These are phyloP conservation scores for Chelonus formosanus DNA, from an alignment of 2,888 invertebrate genomes.

Conservation along the genomic window DNA sequence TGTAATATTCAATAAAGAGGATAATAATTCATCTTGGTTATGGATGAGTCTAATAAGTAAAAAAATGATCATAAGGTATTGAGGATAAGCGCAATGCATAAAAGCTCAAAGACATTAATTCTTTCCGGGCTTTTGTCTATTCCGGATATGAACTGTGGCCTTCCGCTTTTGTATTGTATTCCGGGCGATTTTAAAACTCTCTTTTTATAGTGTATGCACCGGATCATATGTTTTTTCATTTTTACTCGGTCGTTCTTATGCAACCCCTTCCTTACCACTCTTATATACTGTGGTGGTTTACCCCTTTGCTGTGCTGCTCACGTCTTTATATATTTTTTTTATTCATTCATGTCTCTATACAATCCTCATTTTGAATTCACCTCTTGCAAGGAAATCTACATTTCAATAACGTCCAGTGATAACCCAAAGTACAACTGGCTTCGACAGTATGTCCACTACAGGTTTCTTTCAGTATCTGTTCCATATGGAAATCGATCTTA, in stretches of 20 bases:
- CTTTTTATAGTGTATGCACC: slow-evolving; percentile 9
- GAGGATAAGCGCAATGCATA: slow-evolving; percentile 26
- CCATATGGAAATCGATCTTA: no score
- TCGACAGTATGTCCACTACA: slow-evolving; percentile 18
- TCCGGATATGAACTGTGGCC: slow-evolving; percentile 27
- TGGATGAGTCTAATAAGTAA: not conserved
- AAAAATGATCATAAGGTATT: slow-evolving; percentile 6
- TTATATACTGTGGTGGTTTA: slow-evolving; percentile 8
- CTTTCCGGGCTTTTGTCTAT: slow-evolving; percentile 52
- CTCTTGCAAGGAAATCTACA: slow-evolving; percentile 42
- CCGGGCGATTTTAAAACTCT: not conserved
- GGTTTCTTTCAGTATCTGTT: not conserved
- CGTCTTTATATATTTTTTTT: slow-evolving; percentile 24
- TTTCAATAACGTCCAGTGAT: slow-evolving; percentile 42
- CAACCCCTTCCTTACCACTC: slow-evolving; percentile 11
- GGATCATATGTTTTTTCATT: not conserved
- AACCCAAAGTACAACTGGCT: slow-evolving; percentile 33
- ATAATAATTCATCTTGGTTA: not conserved
- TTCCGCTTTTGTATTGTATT: slow-evolving; percentile 8
- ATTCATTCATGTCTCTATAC: slow-evolving; percentile 11
- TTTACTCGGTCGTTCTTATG: not conserved
- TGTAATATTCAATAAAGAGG: not conserved
- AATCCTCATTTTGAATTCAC: slow-evolving; percentile 40
- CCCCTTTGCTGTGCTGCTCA: slow-evolving; percentile 16
- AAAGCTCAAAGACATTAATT: slow-evolving; percentile 48